A percentile compares a stretch with the other conserved stretches of the same genome.
Conservation (phyloP, 2,888 invertebrate species). For the Dromius quadrimaculatus region DNA sequence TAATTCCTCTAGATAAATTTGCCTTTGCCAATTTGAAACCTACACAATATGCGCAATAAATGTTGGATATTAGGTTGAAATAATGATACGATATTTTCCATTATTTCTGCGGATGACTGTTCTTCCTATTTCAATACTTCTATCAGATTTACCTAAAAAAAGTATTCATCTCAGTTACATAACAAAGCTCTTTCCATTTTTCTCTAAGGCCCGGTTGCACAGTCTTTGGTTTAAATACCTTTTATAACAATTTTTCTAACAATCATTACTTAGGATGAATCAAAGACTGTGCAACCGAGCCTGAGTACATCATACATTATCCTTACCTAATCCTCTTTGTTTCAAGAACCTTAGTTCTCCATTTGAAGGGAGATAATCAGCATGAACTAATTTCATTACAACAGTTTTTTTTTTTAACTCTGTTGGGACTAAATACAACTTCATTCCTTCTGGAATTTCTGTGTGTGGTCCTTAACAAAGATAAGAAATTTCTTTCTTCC, state of each 20-base stretch:
- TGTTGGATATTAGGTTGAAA: neutral
- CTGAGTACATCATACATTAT: neutral
- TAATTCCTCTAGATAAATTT: neutral
- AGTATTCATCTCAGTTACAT: no score
- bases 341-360: neutral
- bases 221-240: no score
- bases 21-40: neutral
- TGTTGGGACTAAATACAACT: neutral
- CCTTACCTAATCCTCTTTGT: neutral
- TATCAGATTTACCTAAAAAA: neutral
- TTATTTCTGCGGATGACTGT: neutral
- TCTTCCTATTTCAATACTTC: neutral
- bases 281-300: neutral
- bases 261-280: neutral
- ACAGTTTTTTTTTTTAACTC: slow-evolving; percentile 1
- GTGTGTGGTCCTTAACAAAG: neutral
- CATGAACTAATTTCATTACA: neutral
- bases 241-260: no score
- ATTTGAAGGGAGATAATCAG: neutral
- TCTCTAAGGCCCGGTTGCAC: no score
- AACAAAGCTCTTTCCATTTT: no score
- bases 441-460: neutral
- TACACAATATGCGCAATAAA: neutral
- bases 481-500: neutral
- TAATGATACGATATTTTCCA: neutral